Evolutionary conservation across 1,140 invertebrate genomes (phyloP), one percentile per base, ranked within the genome.

Genomic region (Drosophila pruinosa): DNA sequence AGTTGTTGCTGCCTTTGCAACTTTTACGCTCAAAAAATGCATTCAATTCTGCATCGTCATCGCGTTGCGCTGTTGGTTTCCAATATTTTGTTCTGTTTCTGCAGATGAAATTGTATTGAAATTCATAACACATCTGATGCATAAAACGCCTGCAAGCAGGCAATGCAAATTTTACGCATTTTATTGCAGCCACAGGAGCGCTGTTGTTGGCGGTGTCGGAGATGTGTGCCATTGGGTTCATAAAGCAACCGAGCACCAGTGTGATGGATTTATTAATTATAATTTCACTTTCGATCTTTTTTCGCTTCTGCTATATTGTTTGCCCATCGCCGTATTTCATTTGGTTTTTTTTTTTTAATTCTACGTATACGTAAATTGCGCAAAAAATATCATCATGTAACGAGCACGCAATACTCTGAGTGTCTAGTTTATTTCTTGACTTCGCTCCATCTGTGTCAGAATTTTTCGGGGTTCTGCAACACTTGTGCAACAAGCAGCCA

Each of bases 51-150:
- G 41, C 67, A 58, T 39, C 53, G 31, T 64, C 62, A 48, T 22
- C 73, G 38, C 26, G 10, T 24, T 15, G 12, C 4, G 24, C 10
- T 43, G 0, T 38, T 63, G 38, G 31, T 45, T 57, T 45, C 52
- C 17, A 7, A 41, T 34, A n/a, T 39, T 41, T 68, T 65, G 61
- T 53, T 52, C 26, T 4, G 14, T 45, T 34, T 58, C 28, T 57
- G 52, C 38, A 39, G 24, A 47, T 67, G 64, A 39, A 53, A 68
- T 59, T 61, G 48, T 82, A 85, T 85, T 85, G 77, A 86, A 85
- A 85, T 85, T 85, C 81, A 85, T 85, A 85, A 85, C 81, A 85
- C 81, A 85, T 86, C 81, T 85, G 81, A 85, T 86, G 81, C 81
- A 85, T 85, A 86, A 71, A 86, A 64, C 77, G 81, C 81, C 81